A percentile compares a stretch with the other conserved stretches of the same genome.
phyloP scores from a whole-genome alignment of 2,797 vertebrate species.

The Coregonus ussuriensis region DNA sequence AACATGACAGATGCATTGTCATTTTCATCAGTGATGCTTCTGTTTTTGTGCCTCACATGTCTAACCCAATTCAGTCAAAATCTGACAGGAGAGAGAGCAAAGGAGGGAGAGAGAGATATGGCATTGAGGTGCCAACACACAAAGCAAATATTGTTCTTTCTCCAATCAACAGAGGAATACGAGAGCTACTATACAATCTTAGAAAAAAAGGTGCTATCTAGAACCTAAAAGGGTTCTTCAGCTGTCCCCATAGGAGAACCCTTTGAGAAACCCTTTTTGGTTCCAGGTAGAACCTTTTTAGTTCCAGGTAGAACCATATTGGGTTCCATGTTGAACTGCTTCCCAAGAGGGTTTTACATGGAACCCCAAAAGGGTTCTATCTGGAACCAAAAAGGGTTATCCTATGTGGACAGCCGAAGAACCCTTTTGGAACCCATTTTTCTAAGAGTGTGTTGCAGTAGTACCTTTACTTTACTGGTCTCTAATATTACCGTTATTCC shows the following conservation, averaged over 20 bases:
- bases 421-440: no score
- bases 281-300: no score
- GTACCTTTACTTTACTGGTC: neutral
- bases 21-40: conserved; percentile 68
- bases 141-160: conserved; percentile 69
- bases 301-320: no score
- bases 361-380: no score
- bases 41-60: conserved; percentile 63
- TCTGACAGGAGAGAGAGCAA: conserved; percentile 61
- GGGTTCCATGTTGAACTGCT: no score
- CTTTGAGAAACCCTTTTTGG: no score
- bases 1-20: conserved; percentile 62
- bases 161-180: conserved; percentile 46
- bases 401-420: no score
- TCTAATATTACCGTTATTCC: conserved; percentile 14
- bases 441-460: neutral
- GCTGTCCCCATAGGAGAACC: no score
- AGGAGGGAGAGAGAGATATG: conserved; percentile 17
- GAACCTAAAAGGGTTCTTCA: no score
- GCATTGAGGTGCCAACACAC: conserved; percentile 47
- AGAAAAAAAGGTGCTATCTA: neutral
- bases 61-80: conserved; percentile 84
- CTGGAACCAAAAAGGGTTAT: no score
- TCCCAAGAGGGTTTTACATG: no score
- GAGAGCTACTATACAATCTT: conserved; percentile 45